phyloP scores from a whole-genome alignment of 2,888 invertebrate genomes.

The Pachliopta kotzebuea region DNA sequence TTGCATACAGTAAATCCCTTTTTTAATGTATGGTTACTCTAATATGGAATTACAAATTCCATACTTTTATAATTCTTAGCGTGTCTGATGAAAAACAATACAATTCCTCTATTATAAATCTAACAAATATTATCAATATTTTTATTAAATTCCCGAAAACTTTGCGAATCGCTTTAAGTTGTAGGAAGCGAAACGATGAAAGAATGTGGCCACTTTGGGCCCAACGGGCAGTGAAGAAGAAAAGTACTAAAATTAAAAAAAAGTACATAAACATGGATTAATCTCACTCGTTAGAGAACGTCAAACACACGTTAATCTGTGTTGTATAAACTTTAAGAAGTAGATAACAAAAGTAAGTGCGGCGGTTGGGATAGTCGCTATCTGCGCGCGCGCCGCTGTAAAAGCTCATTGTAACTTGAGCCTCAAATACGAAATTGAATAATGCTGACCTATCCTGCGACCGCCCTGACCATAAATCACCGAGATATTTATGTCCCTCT shows the following conservation, averaged over 20 bases:
- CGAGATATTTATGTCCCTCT: constrained; percentile 78
- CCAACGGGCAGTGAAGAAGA: constrained; percentile 12
- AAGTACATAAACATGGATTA: constrained; percentile 25
- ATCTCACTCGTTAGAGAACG: constrained; percentile 32
- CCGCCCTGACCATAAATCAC: constrained; percentile 78
- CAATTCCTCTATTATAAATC: too few relatives aligned
- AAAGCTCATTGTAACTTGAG: constrained; percentile 79
- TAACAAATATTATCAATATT: neutral
- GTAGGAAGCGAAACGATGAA: constrained; percentile 1
- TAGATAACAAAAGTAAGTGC: constrained; percentile 60
- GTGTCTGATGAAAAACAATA: too few relatives aligned
- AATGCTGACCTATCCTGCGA: constrained; percentile 81
- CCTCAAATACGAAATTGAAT: constrained; percentile 80
- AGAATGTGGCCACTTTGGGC: constrained; percentile 9
- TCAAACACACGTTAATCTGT: constrained; percentile 51
- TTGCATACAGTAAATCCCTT: too few relatives aligned
- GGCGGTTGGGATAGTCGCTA: constrained; percentile 58
- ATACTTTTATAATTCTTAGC: too few relatives aligned
- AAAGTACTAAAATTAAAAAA: constrained; percentile 26
- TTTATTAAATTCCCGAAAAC: neutral
- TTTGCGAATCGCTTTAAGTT: constrained; percentile 6
- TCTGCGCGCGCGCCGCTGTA: constrained; percentile 68
- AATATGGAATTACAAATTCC: too few relatives aligned
- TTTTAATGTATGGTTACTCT: too few relatives aligned
- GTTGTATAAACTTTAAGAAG: constrained; percentile 57